phyloP scores from a whole-genome alignment of 2,797 vertebrate species.

The Enteromius trimaculatus region DNA sequence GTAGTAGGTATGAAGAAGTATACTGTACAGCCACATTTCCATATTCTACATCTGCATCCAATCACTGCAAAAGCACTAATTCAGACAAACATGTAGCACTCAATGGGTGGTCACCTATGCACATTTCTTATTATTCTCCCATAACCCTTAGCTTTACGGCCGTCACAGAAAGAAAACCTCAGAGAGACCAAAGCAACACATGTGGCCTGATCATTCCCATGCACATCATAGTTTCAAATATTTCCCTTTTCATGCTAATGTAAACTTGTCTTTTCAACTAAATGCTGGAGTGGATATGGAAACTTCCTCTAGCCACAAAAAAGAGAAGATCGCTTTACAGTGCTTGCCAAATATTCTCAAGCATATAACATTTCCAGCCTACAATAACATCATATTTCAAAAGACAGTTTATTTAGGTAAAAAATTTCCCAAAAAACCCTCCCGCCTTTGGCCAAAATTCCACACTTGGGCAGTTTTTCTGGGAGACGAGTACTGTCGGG shows the following conservation, averaged over 20 bases:
- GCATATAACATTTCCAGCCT: slow-evolving; percentile 8
- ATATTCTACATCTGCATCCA: slow-evolving; percentile 48
- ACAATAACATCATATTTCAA: slow-evolving; percentile 8
- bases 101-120: slow-evolving; percentile 47
- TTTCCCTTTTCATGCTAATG: slow-evolving; percentile 16
- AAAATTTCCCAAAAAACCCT: slow-evolving; percentile 11
- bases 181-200: slow-evolving; percentile 18
- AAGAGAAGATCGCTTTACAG: background rate
- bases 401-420: slow-evolving; percentile 15
- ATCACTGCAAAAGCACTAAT: slow-evolving; percentile 24
- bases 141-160: slow-evolving; percentile 69
- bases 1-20: background rate
- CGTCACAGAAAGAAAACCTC: slow-evolving; percentile 9
- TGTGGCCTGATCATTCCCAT: background rate
- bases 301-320: slow-evolving; percentile 7
- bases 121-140: slow-evolving; percentile 68
- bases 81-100: slow-evolving; percentile 24
- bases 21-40: background rate
- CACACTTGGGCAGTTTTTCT: background rate
- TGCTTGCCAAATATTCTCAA: slow-evolving; percentile 12
- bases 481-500: slow-evolving; percentile 15
- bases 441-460: slow-evolving; percentile 1
- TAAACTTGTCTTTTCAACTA: slow-evolving; percentile 12
- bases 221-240: background rate
- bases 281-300: slow-evolving; percentile 4